A percentile compares a stretch with the other conserved stretches of the same genome.
Conservation (phyloP, 2,888 invertebrate species). For the Spialia ferax region DNA sequence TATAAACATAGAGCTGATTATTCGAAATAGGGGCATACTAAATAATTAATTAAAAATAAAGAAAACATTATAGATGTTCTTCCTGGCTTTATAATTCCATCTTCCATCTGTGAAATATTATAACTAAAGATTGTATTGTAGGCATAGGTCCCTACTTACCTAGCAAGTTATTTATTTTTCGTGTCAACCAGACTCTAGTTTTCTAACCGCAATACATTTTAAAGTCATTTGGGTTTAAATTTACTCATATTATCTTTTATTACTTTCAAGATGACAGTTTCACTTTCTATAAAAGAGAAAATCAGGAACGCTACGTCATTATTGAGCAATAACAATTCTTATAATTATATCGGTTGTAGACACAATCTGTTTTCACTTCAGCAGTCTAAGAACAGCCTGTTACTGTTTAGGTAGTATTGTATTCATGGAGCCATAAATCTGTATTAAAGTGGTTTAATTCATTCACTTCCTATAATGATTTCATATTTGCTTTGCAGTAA, state of each 20-base stretch:
- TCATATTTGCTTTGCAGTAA: background rate
- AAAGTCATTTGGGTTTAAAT: conserved; percentile 38
- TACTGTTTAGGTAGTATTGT: conserved; percentile 15
- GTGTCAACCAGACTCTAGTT: conserved; percentile 13
- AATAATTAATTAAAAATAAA: no score
- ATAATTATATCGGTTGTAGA: conserved; percentile 33
- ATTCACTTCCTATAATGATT: conserved; percentile 10
- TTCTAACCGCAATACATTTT: conserved; percentile 35
- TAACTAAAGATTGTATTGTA: no score
- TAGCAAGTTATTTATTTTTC: conserved; percentile 1
- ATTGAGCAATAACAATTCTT: conserved; percentile 38
- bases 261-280: conserved; percentile 25
- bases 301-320: conserved; percentile 37
- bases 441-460: conserved; percentile 3
- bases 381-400: conserved; percentile 17
- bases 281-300: conserved; percentile 40
- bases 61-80: no score
- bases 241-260: conserved; percentile 34
- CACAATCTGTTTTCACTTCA: conserved; percentile 32
- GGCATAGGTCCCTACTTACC: no score
- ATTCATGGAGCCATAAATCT: conserved; percentile 22
- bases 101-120: conserved; percentile 1
- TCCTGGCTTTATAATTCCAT: background rate
- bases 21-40: no score
- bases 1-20: no score